These are phyloP conservation scores for Antheraea pernyi DNA, from an alignment of 1,140 invertebrate species.

Conservation along the genomic window DNA sequence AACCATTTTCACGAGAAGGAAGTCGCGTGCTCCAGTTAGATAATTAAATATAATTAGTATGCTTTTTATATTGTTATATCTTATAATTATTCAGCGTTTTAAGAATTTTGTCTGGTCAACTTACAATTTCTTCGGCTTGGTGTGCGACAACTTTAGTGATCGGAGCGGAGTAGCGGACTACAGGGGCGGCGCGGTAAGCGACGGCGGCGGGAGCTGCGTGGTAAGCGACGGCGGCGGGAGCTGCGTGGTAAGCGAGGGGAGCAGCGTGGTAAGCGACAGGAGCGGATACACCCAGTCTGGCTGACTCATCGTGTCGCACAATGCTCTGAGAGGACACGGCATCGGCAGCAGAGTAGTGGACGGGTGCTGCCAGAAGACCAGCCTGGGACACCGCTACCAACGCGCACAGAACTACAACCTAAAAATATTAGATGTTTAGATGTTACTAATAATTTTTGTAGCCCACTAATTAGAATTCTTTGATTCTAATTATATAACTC, in stretches of 20 bases:
- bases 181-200: constrained; percentile 32
- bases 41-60: too few relatives aligned
- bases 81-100: too few relatives aligned
- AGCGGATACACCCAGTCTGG: constrained; percentile 16
- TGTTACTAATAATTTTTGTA: background rate
- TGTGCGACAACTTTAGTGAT: constrained; percentile 19
- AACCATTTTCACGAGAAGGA: too few relatives aligned
- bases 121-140: constrained; percentile 41
- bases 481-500: constrained; percentile 12
- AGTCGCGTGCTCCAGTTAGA: too few relatives aligned
- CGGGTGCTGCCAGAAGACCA: constrained; percentile 42
- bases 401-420: constrained; percentile 50
- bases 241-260: constrained; percentile 36
- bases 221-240: constrained; percentile 34
- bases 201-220: constrained; percentile 36
- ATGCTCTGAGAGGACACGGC: constrained; percentile 63
- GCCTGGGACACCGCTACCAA: constrained; percentile 47
- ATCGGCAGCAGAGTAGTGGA: constrained; percentile 47
- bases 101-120: constrained; percentile 13
- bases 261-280: constrained; percentile 38
- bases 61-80: too few relatives aligned
- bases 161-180: constrained; percentile 17
- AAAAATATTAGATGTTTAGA: constrained; percentile 10
- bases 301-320: constrained; percentile 51
- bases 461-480: background rate